Conservation (phyloP, 1,140 invertebrate species). For the Drosophila triauraria region DNA sequence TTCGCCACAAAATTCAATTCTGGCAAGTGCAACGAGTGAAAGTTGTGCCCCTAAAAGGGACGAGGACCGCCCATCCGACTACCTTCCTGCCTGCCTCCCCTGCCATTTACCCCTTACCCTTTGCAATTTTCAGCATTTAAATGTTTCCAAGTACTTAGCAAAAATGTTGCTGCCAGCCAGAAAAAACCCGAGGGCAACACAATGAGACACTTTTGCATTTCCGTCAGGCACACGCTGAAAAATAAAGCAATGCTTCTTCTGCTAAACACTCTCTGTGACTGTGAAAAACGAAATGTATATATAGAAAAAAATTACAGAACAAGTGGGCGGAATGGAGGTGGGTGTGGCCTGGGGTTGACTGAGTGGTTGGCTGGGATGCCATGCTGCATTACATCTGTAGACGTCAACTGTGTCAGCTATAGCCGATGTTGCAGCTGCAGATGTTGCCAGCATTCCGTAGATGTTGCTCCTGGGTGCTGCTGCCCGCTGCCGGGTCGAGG, state of each 20-base stretch:
- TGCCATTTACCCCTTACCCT: constrained; percentile 39
- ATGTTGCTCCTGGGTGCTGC: constrained; percentile 25
- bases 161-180: constrained; percentile 65
- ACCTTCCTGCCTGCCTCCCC: neutral
- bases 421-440: constrained; percentile 36
- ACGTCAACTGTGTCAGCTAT: constrained; percentile 73
- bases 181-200: constrained; percentile 45
- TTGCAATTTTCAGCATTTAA: constrained; percentile 65
- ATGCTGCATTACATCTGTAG: constrained; percentile 73
- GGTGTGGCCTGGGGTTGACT: constrained; percentile 62
- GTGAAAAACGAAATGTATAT: constrained; percentile 40
- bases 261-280: constrained; percentile 63
- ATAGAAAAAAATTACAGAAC: constrained; percentile 52
- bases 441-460: constrained; percentile 17
- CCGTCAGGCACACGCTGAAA: constrained; percentile 53
- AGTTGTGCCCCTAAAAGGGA: neutral
- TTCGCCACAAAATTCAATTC: constrained; percentile 52
- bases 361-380: constrained; percentile 67
- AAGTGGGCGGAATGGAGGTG: neutral
- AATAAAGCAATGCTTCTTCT: constrained; percentile 49
- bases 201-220: constrained; percentile 78
- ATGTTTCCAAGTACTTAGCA: constrained; percentile 76
- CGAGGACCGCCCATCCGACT: neutral
- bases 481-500: neutral
- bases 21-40: constrained; percentile 27